Percentiles rank a stretch among this genome's conserved stretches.
These are phyloP conservation scores for Amphipoea lucens DNA, from an alignment of 2,888 invertebrate genomes.

Conservation along the genomic window DNA sequence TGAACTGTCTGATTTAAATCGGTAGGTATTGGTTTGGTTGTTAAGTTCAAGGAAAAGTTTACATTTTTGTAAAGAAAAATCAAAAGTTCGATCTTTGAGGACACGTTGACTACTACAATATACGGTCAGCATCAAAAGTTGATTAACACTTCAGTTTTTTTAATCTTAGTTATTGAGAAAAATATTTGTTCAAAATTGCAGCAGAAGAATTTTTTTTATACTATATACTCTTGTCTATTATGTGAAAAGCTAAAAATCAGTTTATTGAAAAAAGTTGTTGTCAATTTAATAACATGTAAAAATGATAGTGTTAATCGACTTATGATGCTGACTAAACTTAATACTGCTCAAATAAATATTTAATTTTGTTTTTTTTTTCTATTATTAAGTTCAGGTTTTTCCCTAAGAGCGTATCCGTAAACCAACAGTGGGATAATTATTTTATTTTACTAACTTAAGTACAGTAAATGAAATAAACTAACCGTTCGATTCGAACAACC, in stretches of 20 bases:
- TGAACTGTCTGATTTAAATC: conserved; percentile 5
- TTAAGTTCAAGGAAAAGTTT: no score
- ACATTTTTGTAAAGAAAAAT: background rate
- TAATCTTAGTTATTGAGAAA: no score
- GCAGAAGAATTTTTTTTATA: no score
- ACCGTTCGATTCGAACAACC: background rate
- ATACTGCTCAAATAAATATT: background rate
- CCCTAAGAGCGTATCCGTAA: background rate
- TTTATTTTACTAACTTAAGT: background rate
- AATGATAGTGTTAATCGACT: no score
- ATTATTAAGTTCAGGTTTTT: background rate
- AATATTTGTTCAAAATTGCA: no score
- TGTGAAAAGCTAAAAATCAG: no score
- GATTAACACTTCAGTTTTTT: no score
- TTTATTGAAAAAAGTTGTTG: no score
- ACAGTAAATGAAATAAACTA: background rate
- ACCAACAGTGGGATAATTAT: background rate
- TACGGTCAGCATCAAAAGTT: no score
- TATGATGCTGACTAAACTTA: no score
- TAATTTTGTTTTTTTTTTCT: background rate
- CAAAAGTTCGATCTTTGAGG: background rate
- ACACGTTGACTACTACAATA: background rate
- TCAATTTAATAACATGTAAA: no score
- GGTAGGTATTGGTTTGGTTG: background rate
- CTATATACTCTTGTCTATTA: no score